A percentile compares a stretch with the other conserved stretches of the same genome.
phyloP scores from a whole-genome alignment of 2,888 invertebrate species.

The Heliconius charithonia region DNA sequence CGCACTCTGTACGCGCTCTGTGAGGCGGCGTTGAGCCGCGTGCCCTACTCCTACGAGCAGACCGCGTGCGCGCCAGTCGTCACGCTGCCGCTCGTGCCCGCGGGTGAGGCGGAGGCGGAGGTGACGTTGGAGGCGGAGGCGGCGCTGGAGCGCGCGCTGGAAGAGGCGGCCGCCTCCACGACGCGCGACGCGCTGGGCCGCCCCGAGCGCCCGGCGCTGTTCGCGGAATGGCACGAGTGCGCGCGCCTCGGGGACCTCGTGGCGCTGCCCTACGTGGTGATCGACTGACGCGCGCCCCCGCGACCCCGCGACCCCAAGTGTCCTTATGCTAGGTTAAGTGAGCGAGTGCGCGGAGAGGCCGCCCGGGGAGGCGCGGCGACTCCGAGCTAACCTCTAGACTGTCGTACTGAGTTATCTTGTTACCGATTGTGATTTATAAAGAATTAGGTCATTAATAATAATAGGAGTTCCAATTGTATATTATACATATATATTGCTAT shows the following conservation, averaged over 20 bases:
- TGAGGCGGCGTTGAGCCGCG: slow-evolving; percentile 50
- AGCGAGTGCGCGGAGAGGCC: slow-evolving; percentile 58
- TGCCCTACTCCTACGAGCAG: slow-evolving; percentile 62
- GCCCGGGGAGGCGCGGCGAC: slow-evolving; percentile 40
- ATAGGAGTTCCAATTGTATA: slow-evolving; percentile 84
- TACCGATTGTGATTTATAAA: slow-evolving; percentile 81
- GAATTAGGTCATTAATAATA: slow-evolving; percentile 82
- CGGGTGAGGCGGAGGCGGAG: slow-evolving; percentile 48
- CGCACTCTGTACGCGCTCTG: slow-evolving; percentile 60
- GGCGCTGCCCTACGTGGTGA: slow-evolving; percentile 98
- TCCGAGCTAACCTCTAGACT: slow-evolving; percentile 65
- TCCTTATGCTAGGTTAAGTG: slow-evolving; percentile 73
- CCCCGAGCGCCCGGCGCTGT: slow-evolving; percentile 75
- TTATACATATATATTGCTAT: slow-evolving; percentile 78
- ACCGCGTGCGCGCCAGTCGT: slow-evolving; percentile 60
- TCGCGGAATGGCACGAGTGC: slow-evolving; percentile 97
- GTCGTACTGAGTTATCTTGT: slow-evolving; percentile 72
- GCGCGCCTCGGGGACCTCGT: slow-evolving; percentile 92
- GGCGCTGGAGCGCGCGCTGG: slow-evolving; percentile 49
- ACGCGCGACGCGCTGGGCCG: slow-evolving; percentile 61
- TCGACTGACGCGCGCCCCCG: slow-evolving; percentile 86
- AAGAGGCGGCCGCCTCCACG: slow-evolving; percentile 31
- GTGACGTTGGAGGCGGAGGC: slow-evolving; percentile 47
- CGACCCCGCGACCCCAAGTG: slow-evolving; percentile 66
- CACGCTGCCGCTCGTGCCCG: slow-evolving; percentile 47